Percentiles rank a stretch among this genome's conserved stretches.
phyloP scores from a whole-genome alignment of 35 echinoderm and acorn worm species.

The Ophiothrix spiculata region DNA sequence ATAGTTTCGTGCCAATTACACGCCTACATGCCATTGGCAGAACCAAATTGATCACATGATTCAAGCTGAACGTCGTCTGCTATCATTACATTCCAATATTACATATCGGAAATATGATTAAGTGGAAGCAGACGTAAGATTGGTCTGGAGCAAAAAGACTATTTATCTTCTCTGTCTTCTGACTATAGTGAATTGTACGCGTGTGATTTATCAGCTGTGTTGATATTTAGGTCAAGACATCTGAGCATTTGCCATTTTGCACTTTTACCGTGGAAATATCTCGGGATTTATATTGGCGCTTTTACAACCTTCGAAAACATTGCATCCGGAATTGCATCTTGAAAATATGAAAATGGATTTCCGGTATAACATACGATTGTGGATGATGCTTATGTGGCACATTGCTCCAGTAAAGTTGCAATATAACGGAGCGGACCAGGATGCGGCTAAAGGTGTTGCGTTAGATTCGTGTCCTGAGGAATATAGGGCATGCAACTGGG shows the following conservation, averaged over 20 bases:
- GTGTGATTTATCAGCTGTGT: conserved; percentile 8
- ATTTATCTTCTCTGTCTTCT: not conserved
- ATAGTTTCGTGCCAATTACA: not conserved
- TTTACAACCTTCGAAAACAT: too few relatives aligned
- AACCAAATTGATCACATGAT: conserved; percentile 9
- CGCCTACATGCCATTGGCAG: conserved; percentile 7
- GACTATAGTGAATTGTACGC: not conserved
- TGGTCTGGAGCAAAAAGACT: not conserved
- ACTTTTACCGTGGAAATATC: too few relatives aligned
- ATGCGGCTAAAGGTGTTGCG: not conserved
- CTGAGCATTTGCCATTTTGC: not conserved
- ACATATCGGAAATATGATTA: not conserved
- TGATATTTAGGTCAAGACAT: not conserved
- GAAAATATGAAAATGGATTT: too few relatives aligned
- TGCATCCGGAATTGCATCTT: too few relatives aligned
- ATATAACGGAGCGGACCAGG: too few relatives aligned
- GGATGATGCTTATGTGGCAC: too few relatives aligned
- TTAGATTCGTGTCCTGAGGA: conserved; percentile 67
- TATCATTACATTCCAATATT: not conserved
- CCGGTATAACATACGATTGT: too few relatives aligned
- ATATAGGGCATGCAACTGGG: conserved; percentile 63
- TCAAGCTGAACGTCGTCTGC: not conserved
- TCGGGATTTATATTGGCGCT: too few relatives aligned
- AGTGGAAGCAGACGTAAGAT: not conserved
- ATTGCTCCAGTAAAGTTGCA: too few relatives aligned